phyloP scores from a whole-genome alignment of 1,140 invertebrate species.

The Cardiocondyla obscurior region DNA sequence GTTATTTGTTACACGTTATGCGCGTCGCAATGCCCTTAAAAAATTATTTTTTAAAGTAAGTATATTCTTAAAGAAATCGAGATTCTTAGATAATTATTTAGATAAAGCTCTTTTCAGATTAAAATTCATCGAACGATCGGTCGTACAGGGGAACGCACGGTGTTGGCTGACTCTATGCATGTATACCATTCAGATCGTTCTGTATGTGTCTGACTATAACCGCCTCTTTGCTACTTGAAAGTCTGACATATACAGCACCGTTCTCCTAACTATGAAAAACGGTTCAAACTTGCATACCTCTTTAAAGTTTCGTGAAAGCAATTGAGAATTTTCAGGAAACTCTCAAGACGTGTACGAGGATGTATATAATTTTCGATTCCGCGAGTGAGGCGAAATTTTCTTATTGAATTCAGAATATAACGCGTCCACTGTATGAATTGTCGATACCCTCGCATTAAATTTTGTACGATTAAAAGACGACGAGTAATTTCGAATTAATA shows the following conservation, averaged over 20 bases:
- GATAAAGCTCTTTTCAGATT: not conserved
- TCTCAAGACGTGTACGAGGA: slow-evolving; percentile 25
- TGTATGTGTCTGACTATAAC: slow-evolving; percentile 31
- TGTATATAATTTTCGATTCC: slow-evolving; percentile 42
- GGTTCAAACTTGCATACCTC: slow-evolving; percentile 52
- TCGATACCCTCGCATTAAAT: slow-evolving; percentile 26
- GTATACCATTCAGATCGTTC: slow-evolving; percentile 13
- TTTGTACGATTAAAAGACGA: not conserved
- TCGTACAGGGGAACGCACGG: slow-evolving; percentile 9
- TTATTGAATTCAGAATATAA: slow-evolving; percentile 16
- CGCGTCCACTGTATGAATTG: not conserved
- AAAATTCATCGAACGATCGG: slow-evolving; percentile 47
- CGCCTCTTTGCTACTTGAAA: slow-evolving; percentile 57
- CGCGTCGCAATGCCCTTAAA: not conserved
- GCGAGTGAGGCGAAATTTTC: slow-evolving; percentile 2
- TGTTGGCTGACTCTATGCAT: not conserved
- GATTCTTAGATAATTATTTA: not conserved
- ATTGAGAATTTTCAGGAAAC: slow-evolving; percentile 62
- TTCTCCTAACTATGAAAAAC: slow-evolving; percentile 66
- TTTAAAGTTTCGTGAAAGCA: slow-evolving; percentile 61
- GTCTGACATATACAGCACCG: slow-evolving; percentile 43
- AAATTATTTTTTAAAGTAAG: too few relatives aligned
- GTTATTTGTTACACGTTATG: not conserved
- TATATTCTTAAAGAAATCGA: too few relatives aligned
- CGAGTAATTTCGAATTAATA: not conserved